These are phyloP conservation scores for Palythoa grandis DNA, from an alignment of 92 coral and sea anemone genomes.

Conservation along the genomic window DNA sequence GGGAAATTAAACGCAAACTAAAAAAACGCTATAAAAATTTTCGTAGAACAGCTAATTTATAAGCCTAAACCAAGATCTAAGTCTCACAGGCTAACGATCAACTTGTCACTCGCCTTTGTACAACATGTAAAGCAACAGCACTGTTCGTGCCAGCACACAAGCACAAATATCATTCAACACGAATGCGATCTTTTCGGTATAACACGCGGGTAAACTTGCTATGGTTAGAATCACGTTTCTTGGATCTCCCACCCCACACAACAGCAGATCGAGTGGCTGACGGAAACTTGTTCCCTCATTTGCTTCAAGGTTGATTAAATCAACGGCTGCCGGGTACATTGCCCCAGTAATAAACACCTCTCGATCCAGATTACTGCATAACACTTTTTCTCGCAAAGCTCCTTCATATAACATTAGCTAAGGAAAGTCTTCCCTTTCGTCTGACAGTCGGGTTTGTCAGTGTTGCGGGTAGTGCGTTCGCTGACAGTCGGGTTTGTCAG, in stretches of 20 bases:
- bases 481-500: too few relatives aligned
- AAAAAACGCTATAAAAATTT: too few relatives aligned
- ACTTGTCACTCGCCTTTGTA: too few relatives aligned
- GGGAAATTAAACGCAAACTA: too few relatives aligned
- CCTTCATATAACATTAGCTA: not conserved
- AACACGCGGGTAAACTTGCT: slow-evolving; percentile 53
- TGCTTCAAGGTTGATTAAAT: slow-evolving; percentile 71
- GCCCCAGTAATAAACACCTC: slow-evolving; percentile 73
- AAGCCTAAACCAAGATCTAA: too few relatives aligned
- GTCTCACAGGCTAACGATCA: too few relatives aligned
- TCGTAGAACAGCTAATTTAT: too few relatives aligned
- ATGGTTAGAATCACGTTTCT: slow-evolving; percentile 67
- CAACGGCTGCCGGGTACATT: slow-evolving; percentile 79
- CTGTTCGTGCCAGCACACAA: too few relatives aligned
- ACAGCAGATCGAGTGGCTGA: slow-evolving; percentile 57
- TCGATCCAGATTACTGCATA: slow-evolving; percentile 43
- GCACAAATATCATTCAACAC: too few relatives aligned
- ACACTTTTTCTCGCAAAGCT: slow-evolving; percentile 34
- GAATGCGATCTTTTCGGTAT: slow-evolving; percentile 45
- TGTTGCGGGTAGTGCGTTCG: too few relatives aligned
- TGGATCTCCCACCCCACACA: slow-evolving; percentile 86
- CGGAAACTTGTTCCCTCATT: slow-evolving; percentile 71
- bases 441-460: slow-evolving; percentile 7
- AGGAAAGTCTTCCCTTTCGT: slow-evolving; percentile 19
- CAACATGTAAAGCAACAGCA: too few relatives aligned